Conservation (phyloP, 2,797 vertebrate genomes). For the Ceryle rudis region DNA sequence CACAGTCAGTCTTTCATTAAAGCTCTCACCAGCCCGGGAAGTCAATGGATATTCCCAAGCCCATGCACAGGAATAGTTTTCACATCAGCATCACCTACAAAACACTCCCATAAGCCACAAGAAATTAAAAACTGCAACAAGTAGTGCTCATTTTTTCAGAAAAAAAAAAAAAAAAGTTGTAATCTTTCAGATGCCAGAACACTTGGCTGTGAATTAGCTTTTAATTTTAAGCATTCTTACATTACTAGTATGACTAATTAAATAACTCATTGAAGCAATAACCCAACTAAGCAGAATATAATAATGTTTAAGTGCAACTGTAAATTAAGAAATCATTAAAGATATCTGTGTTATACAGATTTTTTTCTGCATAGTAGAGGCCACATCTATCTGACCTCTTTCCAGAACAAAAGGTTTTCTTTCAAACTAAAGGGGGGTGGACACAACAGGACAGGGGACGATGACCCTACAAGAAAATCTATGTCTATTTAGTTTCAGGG, state of each 20-base stretch:
- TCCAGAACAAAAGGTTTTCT: neutral
- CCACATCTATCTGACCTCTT: neutral
- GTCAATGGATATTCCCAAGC: neutral
- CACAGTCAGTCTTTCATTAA: rapidly evolving
- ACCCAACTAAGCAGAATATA: neutral
- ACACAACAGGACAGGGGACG: too few relatives aligned
- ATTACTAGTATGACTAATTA: constrained; percentile 17
- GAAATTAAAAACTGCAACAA: neutral
- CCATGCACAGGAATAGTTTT: neutral
- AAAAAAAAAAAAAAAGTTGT: neutral
- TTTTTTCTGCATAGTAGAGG: neutral
- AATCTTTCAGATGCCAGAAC: neutral
- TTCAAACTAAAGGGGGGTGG: neutral
- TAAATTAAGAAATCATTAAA: neutral
- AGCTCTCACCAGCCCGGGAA: neutral
- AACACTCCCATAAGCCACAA: neutral
- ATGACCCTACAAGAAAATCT: neutral
- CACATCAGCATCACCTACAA: neutral
- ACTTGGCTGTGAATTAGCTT: neutral
- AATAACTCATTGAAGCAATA: neutral
- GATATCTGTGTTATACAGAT: neutral
- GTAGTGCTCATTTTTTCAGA: neutral
- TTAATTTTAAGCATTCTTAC: neutral
- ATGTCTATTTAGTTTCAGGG: neutral
- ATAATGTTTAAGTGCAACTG: neutral